Base-by-base conservation (phyloP, 2,888 invertebrate genomes). In the Eristalinus sepulchralis region DNA sequence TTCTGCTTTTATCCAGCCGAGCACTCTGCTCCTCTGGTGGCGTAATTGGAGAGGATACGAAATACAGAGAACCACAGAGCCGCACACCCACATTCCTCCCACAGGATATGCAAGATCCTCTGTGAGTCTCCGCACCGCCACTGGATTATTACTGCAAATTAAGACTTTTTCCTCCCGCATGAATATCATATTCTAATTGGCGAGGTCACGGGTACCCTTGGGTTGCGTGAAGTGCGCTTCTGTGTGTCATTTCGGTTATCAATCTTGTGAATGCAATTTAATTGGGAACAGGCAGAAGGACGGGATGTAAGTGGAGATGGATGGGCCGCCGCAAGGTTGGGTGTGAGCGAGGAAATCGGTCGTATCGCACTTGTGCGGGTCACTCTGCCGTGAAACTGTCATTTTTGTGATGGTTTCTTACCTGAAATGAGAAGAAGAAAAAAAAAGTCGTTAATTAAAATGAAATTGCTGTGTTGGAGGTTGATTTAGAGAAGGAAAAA, bases 151-250 rank as follows among this genome's bases (percentile, higher is more conserved):
- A 79, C 39, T 79, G 59, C 22, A 66, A 72, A 72, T 80, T 71
- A 59, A 59, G 57, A 31, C 20, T 36, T 59, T 77, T 27, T 27
- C 27, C 24, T 67, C 27, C 36, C 64, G 66, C 67, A 53, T 27
- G 53, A 71, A 60, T 34, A 79, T 67, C 53, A 72, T 27, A 67
- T 80, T 72, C 60, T 72, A 80, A 72, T 72, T 80, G 79, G 31
- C 47, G 79, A 39, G 79, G 72, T 79, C 60, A 72, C 67, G 72
- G 66, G 36, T 47, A 71, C 71, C 17, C 33, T 72, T 34, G 39
- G 33, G n/a, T 27, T 34, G 9, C 47, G 8, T 11, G 31, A 57
- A 17, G 8, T 17, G 17, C 47, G 47, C 47, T 17, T 17, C 47
- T 47, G 47, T 47, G 47, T 47, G 47, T 47, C 17, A 17, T 47